A percentile compares a stretch with the other conserved stretches of the same genome.
Evolutionary conservation across 1,140 invertebrate genomes (phyloP).

Genomic region (Plodia interpunctella): DNA sequence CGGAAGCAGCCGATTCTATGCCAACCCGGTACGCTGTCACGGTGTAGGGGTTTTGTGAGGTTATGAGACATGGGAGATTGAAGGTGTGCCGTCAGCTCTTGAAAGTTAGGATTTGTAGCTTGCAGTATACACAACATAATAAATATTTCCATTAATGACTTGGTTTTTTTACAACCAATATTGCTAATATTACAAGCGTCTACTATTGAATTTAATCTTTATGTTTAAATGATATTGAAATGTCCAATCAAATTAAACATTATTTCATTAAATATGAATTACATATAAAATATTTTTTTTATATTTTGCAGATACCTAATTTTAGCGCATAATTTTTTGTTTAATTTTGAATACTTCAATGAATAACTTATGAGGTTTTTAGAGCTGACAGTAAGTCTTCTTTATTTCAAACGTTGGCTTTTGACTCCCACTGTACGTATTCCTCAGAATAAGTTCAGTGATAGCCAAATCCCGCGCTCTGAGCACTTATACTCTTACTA

Average conservation of each 20-base stretch:
- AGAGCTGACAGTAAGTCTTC: background rate
- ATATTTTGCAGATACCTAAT: too few relatives aligned
- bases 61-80: background rate
- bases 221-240: too few relatives aligned
- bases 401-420: background rate
- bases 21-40: conserved; percentile 62
- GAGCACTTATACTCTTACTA: background rate
- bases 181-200: too few relatives aligned
- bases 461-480: background rate
- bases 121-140: too few relatives aligned
- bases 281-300: too few relatives aligned
- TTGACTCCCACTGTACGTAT: background rate
- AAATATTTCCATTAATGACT: too few relatives aligned
- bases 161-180: too few relatives aligned
- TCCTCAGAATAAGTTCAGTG: background rate
- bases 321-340: too few relatives aligned
- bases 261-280: too few relatives aligned
- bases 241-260: too few relatives aligned
- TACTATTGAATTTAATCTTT: too few relatives aligned
- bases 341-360: background rate
- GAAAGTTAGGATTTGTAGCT: background rate
- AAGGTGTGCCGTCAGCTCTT: background rate
- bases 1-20: conserved; percentile 46
- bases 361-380: background rate
- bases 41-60: conserved; percentile 32